phyloP scores from a whole-genome alignment of 2,113 vertebrate species.

The Ceratotherium simum region DNA sequence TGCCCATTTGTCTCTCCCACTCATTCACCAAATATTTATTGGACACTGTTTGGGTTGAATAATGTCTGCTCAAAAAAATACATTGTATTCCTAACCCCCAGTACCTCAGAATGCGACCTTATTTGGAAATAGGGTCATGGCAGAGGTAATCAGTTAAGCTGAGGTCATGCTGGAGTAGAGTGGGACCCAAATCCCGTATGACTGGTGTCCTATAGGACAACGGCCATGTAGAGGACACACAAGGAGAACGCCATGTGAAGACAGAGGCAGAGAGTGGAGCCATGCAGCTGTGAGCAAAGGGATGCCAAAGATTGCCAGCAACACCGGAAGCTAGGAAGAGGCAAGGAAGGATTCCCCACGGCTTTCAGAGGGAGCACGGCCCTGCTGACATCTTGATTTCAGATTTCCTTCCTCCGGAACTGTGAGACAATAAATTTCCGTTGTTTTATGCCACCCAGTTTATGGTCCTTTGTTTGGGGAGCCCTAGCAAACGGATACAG shows the following conservation, averaged over 20 bases:
- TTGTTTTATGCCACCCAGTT: not conserved
- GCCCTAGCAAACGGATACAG: not conserved
- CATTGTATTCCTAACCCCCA: not conserved
- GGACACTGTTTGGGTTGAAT: not conserved
- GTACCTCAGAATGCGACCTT: not conserved
- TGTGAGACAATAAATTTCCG: not conserved
- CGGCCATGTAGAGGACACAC: not conserved
- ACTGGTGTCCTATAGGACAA: not conserved
- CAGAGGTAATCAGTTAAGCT: not conserved
- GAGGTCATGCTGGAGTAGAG: not conserved
- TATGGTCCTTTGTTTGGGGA: not conserved
- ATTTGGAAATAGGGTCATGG: not conserved
- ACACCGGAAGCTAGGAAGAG: not conserved
- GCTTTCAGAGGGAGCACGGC: not conserved
- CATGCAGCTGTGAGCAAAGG: not conserved
- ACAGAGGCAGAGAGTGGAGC: not conserved
- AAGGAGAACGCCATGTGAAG: not conserved
- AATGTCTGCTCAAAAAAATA: not conserved
- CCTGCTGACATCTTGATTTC: not conserved
- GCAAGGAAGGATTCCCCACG: not conserved
- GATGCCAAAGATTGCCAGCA: accelerated
- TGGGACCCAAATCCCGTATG: not conserved
- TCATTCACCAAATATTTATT: not conserved
- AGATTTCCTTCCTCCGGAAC: not conserved
- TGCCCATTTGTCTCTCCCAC: not conserved